Conservation (phyloP, 2,888 invertebrate genomes). For the Leptinotarsa tumamoca region DNA sequence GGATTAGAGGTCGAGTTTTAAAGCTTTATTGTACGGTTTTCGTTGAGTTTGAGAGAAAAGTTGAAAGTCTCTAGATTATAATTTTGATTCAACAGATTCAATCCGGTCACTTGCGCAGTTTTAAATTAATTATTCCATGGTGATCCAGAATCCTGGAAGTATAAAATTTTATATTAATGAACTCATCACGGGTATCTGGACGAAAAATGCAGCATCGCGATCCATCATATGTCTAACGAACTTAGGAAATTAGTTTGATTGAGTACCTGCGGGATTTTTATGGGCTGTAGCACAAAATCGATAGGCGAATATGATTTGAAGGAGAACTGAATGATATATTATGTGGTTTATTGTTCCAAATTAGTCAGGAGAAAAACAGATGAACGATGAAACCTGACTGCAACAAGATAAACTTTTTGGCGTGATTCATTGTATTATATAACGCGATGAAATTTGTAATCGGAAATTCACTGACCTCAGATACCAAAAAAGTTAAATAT, state of each 20-base stretch:
- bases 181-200: background rate
- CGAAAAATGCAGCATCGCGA: background rate
- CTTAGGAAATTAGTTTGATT: conserved; percentile 11
- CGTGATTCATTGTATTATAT: too few species aligned
- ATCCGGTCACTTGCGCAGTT: background rate
- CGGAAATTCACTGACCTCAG: too few species aligned
- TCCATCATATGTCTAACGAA: conserved; percentile 9
- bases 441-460: too few species aligned
- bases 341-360: too few species aligned
- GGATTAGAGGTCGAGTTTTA: background rate
- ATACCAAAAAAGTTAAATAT: too few species aligned
- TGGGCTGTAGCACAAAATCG: background rate
- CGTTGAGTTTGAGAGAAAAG: background rate
- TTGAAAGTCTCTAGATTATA: background rate
- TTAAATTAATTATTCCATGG: background rate
- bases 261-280: conserved; percentile 8
- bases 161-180: too few species aligned
- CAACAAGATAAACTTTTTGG: too few species aligned
- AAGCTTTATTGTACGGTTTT: background rate
- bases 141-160: background rate
- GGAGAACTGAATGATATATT: too few species aligned
- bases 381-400: too few species aligned
- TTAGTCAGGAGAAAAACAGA: too few species aligned
- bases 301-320: too few species aligned
- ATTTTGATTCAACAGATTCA: background rate